Evolutionary conservation across 2,888 invertebrate species (phyloP), one percentile per base, ranked within the genome.

Genomic region (Mimas tiliae): DNA sequence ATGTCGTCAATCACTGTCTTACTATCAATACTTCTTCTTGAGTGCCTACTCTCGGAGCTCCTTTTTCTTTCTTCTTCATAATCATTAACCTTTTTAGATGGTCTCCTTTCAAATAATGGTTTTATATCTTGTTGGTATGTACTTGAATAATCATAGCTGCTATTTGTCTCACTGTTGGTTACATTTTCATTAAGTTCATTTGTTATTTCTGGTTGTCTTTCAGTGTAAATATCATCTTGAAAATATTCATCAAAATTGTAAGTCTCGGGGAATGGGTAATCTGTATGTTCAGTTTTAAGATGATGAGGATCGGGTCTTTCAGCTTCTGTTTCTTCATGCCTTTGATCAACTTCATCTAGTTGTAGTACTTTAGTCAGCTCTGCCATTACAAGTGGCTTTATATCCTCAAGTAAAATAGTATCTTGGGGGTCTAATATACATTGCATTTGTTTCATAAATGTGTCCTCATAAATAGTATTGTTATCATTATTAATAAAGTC

Each of bases 361-460:
- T 94, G 94, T 33, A 95, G 80, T 38, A 95, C 94, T 81, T 94
- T 94, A 69, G 91, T 94, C 0, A 95, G 82, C 79, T 95, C 95
- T 64, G 94, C 94, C 81, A 95, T 94, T 6, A 95, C 94, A 67
- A 94, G 87, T 2, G 95, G 95, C 34, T 95, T 95, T 64, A 95
- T 89, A 75, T 95, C 95, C 70, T 94, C 93, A 11, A 95, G 84
- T 51, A 95, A 88, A 0, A 95, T 86, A 14, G 93, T 91, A 51
- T 95, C 95, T 72, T 94, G 94, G 0, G 95, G 94, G 75, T 95
- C 95, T 33, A 95, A 76, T 74, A 95, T 90, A 62, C 94, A 94
- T 68, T 94, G 95, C 94, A 95, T 88, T 85, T 96, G 77, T 89
- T 97, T 79, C 96, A 98, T 87, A 95, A 97, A 89, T 94, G 97